Evolutionary conservation across 1,140 invertebrate species (phyloP), one percentile per base, ranked within the genome.

Genomic region (Zaprionus africanus): DNA sequence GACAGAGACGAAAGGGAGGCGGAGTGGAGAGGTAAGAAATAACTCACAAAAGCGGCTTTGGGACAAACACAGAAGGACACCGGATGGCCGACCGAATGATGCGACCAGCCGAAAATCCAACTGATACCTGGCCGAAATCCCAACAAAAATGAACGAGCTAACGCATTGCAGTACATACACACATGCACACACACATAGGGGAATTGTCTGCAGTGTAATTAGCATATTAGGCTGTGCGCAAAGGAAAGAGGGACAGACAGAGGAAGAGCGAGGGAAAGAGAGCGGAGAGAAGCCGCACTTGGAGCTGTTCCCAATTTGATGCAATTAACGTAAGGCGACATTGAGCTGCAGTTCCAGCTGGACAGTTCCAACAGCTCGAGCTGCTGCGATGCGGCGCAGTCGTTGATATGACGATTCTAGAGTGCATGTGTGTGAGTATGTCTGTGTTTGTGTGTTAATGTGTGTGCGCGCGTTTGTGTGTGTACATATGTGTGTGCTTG

Each of bases 321-420:
- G 85, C 84, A 88, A 88, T 88, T 88, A 87, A 90, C 71, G 85
- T 81, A 81, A 88, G 84, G 83, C 83, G 76, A 57, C 43, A 86
- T 73, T n/a, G 79, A 79, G 64, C 62, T 26, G 34, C 24, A 34
- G 51, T n/a, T 31, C 36, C 43, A 70, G 60, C 53, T 60, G 22
- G 46, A 38, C 57, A 49, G 63, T 31, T 51, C 62, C 46, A 43
- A 49, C 53, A 46, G 59, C 78, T 51, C 9, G 9, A 22, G 17
- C 57, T 74, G 62, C 54, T 61, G 68, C 46, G 43, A 46, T 43
- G 41, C 60, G 19, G 68, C 36, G 67, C 74, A 79, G 70, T 65
- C 73, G 85, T 87, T 90, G 81, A 90, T 88, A 84, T 81, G 84
- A 87, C 84, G 81, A 81, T 87, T 87, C 46, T 36, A 49, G 31